Evolutionary conservation across 2,797 vertebrate species (phyloP), one percentile per base, ranked within the genome.

Genomic region (Graptemys geographica): DNA sequence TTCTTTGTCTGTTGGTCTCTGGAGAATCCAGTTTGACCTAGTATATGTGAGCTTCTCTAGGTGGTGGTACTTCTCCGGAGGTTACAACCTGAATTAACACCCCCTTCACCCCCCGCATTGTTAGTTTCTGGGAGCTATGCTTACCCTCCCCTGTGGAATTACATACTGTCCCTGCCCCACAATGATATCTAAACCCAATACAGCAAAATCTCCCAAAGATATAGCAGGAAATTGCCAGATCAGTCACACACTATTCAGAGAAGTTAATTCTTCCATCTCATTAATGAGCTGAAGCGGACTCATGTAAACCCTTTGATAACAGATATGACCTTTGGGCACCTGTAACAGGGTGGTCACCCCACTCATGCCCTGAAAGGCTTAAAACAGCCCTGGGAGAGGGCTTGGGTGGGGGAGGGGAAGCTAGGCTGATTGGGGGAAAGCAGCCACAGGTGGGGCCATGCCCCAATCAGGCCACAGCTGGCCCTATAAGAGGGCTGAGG

Each of bases 101-200:
- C n/a, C 9, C 4, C 5, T 19, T 19, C n/a, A 4, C n/a, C 1
- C 5, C 19, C 18, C 37, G 2, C 65, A 72, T 11, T 69, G 19
- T 37, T 37, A 11, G n/a, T 37, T 72, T n/a, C 65, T 72, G 18
- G 65, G 65, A 72, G 65, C 19, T 72, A 72, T 41, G 65, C 65
- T 72, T 37, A 37, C 65, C n/a, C n/a, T 41, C 9, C 10, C 9
- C 18, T 5, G 1, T 37, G 8, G 65, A 41, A 72, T 72, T 37
- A 72, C 19, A 37, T 21, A 41, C 9, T 23, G 23, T 37, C n/a
- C n/a, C 65, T 72, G 10, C 10, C 59, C 33, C 65, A 72, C n/a
- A 37, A 37, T 62, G 33, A 18, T 21, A 72, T 10, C 5, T 37
- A 72, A 37, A 72, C n/a, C 65, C 11, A 72, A 72, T 72, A 72